Base-by-base conservation (phyloP, 23 tunicate genomes). In the Clavelina lepadiformis region DNA sequence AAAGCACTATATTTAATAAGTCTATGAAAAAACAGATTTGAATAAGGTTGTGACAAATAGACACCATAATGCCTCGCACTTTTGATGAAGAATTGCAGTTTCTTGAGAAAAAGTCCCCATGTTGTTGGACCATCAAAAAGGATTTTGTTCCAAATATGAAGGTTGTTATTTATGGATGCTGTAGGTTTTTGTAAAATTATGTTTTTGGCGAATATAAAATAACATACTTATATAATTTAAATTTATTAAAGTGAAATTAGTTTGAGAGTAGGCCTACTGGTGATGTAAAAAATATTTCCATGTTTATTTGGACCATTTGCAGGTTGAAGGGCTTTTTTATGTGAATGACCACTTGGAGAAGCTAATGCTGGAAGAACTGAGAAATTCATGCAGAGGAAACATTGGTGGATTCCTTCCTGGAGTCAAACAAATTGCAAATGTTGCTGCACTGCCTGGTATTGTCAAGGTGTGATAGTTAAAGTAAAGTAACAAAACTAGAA, bases 141-240 rank as follows among this genome's bases (percentile, higher is more conserved):
- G 99, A 91, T 20, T 94, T 94, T 58, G 99, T 94, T 45, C 99
- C 99, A 18, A 86, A 94, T 46, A 94, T 94, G 99, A 63, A 94
- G 69, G 98, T 93, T n/a, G n/a, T n/a, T n/a, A n/a, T n/a, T n/a
- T n/a, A n/a, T n/a, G n/a, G n/a, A n/a, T n/a, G n/a, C n/a, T n/a
- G n/a, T n/a, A n/a, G n/a, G n/a, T n/a, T n/a, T n/a, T n/a, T n/a
- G n/a, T n/a, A n/a, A n/a, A n/a, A n/a, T n/a, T n/a, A n/a, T n/a
- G n/a, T n/a, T n/a, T n/a, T n/a, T n/a, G n/a, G n/a, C n/a, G n/a
- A n/a, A n/a, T n/a, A n/a, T n/a, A n/a, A n/a, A n/a, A n/a, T n/a
- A n/a, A n/a, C n/a, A n/a, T n/a, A n/a, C n/a, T n/a, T n/a, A n/a
- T n/a, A n/a, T n/a, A n/a, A n/a, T n/a, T n/a, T n/a, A n/a, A n/a